Base-by-base conservation (phyloP, 2,888 invertebrate species). In the Tipula helvola region DNA sequence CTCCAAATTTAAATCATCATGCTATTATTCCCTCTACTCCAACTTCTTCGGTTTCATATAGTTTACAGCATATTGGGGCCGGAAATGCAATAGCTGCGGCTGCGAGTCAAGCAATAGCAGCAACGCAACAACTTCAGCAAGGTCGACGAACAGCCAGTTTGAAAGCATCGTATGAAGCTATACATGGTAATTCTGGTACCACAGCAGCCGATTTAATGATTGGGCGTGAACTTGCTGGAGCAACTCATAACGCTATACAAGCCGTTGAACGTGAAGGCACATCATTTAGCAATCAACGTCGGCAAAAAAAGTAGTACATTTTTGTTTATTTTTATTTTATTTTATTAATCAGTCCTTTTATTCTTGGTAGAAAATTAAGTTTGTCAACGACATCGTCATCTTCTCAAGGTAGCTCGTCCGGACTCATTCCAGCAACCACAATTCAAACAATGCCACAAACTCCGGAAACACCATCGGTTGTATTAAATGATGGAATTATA, bases 71-170 rank as follows among this genome's bases (percentile, higher is more conserved):
- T 89, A 94, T 96, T 89, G 96, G 96, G n/a, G 96, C 97, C 0
- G 97, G 96, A 12, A 93, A 96, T 89, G 97, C 98, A 0, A 97
- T 98, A 87, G 96, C 96, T 0, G 97, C 96, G 0, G 98, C 98
- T 0, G 98, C 98, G 0, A 97, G 97, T 36, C 98, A 98, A 90
- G 98, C 98, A 0, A 98, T 99, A 88, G 98, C 97, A 5, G 98
- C 98, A 0, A 98, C 99, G 2, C 98, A 98, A 89, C 96, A 96
- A 94, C 97, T 98, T 97, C 97, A 97, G 90, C 97, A 98, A 89
- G 98, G 98, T 0, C 93, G 99, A 85, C 94, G 98, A 87, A 98
- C 98, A 0, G 97, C 98, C 1, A 97, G 97, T 89, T 92, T 98
- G 88, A 98, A 98, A 91, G 98, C 98, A 13, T 98, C 98, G 42